These are phyloP conservation scores for Microcebus jonahi DNA, from an alignment of 2,113 vertebrate species.

Conservation along the genomic window DNA sequence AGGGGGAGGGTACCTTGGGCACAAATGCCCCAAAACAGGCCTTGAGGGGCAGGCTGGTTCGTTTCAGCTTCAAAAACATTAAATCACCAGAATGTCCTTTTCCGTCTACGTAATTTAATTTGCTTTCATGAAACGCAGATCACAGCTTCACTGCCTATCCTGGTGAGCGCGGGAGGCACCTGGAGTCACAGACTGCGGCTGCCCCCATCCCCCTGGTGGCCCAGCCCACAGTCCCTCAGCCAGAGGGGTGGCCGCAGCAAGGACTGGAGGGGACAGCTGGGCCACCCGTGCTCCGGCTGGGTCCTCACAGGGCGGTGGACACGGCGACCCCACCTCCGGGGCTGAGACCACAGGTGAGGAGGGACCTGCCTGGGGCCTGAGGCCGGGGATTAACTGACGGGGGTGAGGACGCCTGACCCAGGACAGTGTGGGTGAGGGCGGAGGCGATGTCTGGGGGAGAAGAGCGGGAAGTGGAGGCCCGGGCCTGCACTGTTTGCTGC, in stretches of 20 bases:
- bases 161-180: neutral
- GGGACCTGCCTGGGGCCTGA: too few relatives aligned
- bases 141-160: neutral
- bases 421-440: neutral
- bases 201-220: neutral
- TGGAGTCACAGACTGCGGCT: neutral
- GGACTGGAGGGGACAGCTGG: accelerated
- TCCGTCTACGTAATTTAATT: neutral
- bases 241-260: accelerated
- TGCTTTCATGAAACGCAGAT: conserved; percentile 40
- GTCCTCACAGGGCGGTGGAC: accelerated
- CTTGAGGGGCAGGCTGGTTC: neutral
- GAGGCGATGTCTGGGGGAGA: too few relatives aligned
- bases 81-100: neutral
- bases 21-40: neutral
- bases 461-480: accelerated
- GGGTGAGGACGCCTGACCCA: neutral
- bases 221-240: neutral
- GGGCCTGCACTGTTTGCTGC: too few relatives aligned
- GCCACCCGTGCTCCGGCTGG: neutral
- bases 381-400: neutral
- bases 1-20: accelerated
- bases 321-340: neutral
- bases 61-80: conserved; percentile 54
- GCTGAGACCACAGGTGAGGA: neutral